Base-by-base conservation (phyloP, 2,888 invertebrate genomes). In the Macropis europaea region DNA sequence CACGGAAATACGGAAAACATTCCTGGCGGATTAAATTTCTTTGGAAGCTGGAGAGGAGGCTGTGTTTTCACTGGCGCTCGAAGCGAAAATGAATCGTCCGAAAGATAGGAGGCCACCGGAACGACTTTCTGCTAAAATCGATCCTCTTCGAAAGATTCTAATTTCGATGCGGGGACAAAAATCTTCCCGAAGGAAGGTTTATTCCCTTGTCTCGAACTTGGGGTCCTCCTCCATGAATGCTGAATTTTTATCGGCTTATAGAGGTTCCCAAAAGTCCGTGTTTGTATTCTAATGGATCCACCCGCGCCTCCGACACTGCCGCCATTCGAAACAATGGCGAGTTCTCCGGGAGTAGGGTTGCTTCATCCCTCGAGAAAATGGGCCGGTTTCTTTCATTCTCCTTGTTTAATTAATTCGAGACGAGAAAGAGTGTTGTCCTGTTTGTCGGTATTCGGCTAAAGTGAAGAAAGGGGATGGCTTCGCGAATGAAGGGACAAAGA, bases 391-490 rank as follows among this genome's bases (percentile, higher is more conserved):
- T n/a, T n/a, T n/a, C n/a, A n/a, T n/a, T n/a, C n/a, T n/a, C 34
- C 47, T 5, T 7, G 48, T 59, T 66, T 71, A 68, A 73, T 73
- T 76, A 79, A 79, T 76, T 73, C 36, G 22, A 2, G n/a, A 9
- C 17, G 48, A 13, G 24, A 26, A 47, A 24, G 15, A 11, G 42
- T 0, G 17, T 66, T 64, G 56, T 34, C 38, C 61, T 42, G 43
- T 19, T 42, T 9, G 32, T 19, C 22, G n/a, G 24, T 13, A 30
- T 64, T 52, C 38, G 19, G 45, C 52, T 48, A 22, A 59, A 50
- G 43, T 19, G 53, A 67, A 71, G 32, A 63, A 60, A 57, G 22
- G 40, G 30, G 22, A 24, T 17, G 13, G n/a, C 50, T 28, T 36
- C 9, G 11, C 17, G 59, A 43, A 43, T 53, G 38, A 28, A 32